These are phyloP conservation scores for Pantherophis guttatus DNA, from an alignment of 2,113 vertebrate species.

Conservation along the genomic window DNA sequence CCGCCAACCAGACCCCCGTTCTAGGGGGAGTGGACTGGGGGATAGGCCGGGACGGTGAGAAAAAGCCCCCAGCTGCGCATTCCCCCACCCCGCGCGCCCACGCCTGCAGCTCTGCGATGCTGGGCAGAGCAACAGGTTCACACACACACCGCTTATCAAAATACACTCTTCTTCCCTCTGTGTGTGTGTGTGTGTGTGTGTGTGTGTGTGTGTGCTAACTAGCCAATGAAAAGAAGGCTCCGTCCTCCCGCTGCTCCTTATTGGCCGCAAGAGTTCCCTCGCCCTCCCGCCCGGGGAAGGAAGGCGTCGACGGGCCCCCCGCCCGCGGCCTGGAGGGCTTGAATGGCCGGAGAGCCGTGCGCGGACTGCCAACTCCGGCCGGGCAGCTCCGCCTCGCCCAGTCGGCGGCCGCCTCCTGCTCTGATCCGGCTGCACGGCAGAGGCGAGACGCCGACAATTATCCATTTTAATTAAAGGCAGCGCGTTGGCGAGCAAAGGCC, in stretches of 20 bases:
- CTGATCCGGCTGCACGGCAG: not conserved
- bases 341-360: not conserved
- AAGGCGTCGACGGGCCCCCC: not conserved
- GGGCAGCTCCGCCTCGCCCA: not conserved
- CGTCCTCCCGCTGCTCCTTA: not conserved
- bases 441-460: not conserved
- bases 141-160: not conserved
- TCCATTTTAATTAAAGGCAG: constrained; percentile 29
- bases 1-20: not conserved
- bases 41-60: not conserved
- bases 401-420: too few relatives aligned
- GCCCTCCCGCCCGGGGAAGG: not conserved
- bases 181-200: not conserved
- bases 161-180: not conserved
- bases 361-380: not conserved
- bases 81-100: not conserved
- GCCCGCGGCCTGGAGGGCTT: not conserved
- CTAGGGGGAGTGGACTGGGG: not conserved
- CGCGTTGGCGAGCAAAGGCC: constrained; percentile 5
- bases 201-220: not conserved
- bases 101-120: not conserved
- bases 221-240: not conserved
- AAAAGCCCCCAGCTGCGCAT: not conserved
- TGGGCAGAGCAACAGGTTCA: not conserved
- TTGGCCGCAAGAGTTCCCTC: not conserved